A percentile compares a stretch with the other conserved stretches of the same genome.
Conservation (phyloP, 2,113 vertebrate genomes). For the Chitala chitala region DNA sequence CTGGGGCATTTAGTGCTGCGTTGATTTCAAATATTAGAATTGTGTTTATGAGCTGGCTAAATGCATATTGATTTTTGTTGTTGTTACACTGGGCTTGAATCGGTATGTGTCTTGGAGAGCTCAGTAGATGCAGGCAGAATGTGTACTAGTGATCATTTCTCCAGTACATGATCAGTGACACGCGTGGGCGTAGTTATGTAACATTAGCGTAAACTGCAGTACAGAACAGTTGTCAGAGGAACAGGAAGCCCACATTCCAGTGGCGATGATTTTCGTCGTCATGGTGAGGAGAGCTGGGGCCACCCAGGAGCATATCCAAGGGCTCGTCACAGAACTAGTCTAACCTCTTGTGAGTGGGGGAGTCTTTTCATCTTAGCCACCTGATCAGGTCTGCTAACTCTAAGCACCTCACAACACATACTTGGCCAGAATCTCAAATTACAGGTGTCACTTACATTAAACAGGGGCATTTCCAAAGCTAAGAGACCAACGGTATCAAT, state of each 20-base stretch:
- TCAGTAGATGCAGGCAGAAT: neutral
- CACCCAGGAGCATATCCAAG: neutral
- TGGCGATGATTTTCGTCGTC: neutral
- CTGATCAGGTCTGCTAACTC: too few relatives aligned
- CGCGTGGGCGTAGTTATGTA: conserved; percentile 11
- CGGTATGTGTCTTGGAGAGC: neutral
- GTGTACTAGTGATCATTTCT: neutral
- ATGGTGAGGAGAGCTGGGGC: conserved; percentile 3
- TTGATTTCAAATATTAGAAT: neutral
- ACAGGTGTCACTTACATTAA: neutral
- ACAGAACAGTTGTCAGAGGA: neutral
- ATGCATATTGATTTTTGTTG: neutral
- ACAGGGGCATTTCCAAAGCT: neutral
- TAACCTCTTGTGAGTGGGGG: neutral
- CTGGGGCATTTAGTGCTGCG: neutral
- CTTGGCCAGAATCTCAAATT: neutral
- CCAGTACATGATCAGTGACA: neutral
- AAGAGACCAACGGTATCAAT: neutral
- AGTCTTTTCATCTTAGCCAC: neutral
- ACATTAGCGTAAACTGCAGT: neutral
- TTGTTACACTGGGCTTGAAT: neutral
- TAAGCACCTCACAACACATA: neutral
- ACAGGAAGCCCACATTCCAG: conserved; percentile 4
- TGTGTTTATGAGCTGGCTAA: neutral
- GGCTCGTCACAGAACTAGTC: neutral